Evolutionary conservation across 2,113 vertebrate genomes (phyloP), one percentile per base, ranked within the genome.

Genomic region (Pterocles burchelli): DNA sequence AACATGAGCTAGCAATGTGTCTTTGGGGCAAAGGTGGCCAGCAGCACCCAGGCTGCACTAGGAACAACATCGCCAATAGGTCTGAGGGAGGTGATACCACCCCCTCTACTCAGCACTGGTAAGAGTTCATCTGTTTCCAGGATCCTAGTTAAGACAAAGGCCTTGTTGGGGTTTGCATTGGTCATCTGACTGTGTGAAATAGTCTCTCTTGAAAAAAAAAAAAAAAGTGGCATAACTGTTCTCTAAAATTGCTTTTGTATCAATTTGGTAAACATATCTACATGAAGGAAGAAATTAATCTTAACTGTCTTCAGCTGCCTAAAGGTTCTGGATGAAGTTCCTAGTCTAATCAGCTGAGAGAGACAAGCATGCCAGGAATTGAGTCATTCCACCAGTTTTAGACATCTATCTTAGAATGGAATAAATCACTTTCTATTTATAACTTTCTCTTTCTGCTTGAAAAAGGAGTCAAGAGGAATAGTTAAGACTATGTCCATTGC

Each of bases 41-140:
- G 31, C 19, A 90, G 9, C 12, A 48, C 18, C 5, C 5, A 3
- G 28, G 13, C 14, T 81, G 8, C 20, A 25, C 7, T n/a, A 48
- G 22, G 46, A 89, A 52, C 9, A 29, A 8, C 12, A 57, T 43
- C 1, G 0, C 18, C 26, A 73, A 18, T 5, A 45, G 4, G 13
- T 36, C 38, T 0, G 0, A 73, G 9, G 13, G 38, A 68, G 0
- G 0, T 67, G 7, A 54, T 51, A 11, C 34, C 8, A 58, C 2
- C 3, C 10, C 10, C 5, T 79, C 17, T 61, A 19, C 6, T 66
- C 45, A 31, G 6, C 16, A 41, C 17, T 75, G 14, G 22, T 36
- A 85, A 71, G 3, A 75, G 5, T 4, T 79, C 14, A 48, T 20
- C 68, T 78, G 17, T 74, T 78, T 78, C 31, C 24, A 71, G 36